A percentile compares a stretch with the other conserved stretches of the same genome.
Evolutionary conservation across 23 tunicate species (phyloP).

Genomic region (Trididemnum nubilum): DNA sequence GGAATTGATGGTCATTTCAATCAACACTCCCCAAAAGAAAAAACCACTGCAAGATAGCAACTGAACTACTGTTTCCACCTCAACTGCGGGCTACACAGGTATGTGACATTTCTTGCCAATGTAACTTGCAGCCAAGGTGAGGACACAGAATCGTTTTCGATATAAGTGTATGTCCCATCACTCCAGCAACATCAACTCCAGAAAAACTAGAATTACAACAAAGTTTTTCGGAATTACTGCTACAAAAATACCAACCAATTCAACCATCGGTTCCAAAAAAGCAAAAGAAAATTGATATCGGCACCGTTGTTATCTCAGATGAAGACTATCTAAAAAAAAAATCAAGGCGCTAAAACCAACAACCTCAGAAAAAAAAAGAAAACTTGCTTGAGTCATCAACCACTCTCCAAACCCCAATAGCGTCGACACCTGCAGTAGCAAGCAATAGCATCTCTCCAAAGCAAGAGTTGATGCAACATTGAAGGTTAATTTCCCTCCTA

Average conservation of each 20-base stretch:
- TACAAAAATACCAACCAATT: neutral
- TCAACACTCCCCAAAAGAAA: neutral
- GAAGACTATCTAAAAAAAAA: neutral
- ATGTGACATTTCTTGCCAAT: neutral
- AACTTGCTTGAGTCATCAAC: neutral
- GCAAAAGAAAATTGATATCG: neutral
- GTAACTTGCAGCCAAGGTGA: no score
- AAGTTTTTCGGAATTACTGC: neutral
- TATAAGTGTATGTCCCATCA: neutral
- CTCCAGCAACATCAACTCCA: neutral
- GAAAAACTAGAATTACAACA: neutral
- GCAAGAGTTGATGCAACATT: neutral
- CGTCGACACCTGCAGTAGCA: neutral
- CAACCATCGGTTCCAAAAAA: neutral
- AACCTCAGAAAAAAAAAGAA: neutral
- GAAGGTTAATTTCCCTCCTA: neutral
- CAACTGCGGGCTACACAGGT: neutral
- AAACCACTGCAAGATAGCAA: neutral
- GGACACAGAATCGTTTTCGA: no score
- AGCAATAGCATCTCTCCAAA: no score
- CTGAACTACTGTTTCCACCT: neutral
- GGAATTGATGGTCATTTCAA: neutral
- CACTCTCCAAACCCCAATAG: neutral
- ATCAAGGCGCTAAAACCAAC: neutral
- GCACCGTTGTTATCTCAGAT: neutral